Percentiles rank a stretch among this genome's conserved stretches.
Evolutionary conservation across 2,113 vertebrate genomes (phyloP).

Genomic region (Clinocottus analis): DNA sequence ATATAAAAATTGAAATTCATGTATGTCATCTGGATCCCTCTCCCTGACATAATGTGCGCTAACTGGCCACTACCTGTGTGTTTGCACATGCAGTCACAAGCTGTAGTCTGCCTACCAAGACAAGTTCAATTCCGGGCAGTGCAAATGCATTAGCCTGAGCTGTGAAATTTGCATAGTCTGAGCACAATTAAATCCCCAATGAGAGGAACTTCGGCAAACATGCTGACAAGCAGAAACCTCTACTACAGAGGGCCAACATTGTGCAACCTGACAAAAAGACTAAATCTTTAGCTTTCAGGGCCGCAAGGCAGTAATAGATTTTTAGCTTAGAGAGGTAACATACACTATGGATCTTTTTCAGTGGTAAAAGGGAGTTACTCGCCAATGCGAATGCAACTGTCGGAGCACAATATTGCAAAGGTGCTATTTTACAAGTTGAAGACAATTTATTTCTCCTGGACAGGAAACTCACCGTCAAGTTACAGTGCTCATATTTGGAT

Average conservation of each 20-base stretch:
- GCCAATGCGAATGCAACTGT: slow-evolving; percentile 60
- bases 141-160: slow-evolving; percentile 69
- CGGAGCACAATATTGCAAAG: slow-evolving; percentile 44
- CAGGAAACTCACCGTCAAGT: slow-evolving; percentile 3
- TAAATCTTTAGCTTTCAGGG: slow-evolving; percentile 77
- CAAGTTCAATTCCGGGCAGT: slow-evolving; percentile 47
- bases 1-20: slow-evolving; percentile 26
- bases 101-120: slow-evolving; percentile 40
- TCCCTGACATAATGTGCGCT: slow-evolving; percentile 30
- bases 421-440: slow-evolving; percentile 33
- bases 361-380: slow-evolving; percentile 63
- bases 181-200: slow-evolving; percentile 79
- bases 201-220: slow-evolving; percentile 77
- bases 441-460: background rate
- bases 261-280: slow-evolving; percentile 78
- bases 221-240: slow-evolving; percentile 78
- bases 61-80: slow-evolving; percentile 13
- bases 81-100: slow-evolving; percentile 28
- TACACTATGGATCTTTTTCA: slow-evolving; percentile 73
- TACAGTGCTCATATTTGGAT: background rate
- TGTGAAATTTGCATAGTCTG: slow-evolving; percentile 74
- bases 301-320: slow-evolving; percentile 75
- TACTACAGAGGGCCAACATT: slow-evolving; percentile 68
- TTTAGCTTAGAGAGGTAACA: slow-evolving; percentile 77
- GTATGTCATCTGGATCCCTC: slow-evolving; percentile 65